These are phyloP conservation scores for Gila orcuttii DNA, from an alignment of 2,113 vertebrate species.

Conservation along the genomic window DNA sequence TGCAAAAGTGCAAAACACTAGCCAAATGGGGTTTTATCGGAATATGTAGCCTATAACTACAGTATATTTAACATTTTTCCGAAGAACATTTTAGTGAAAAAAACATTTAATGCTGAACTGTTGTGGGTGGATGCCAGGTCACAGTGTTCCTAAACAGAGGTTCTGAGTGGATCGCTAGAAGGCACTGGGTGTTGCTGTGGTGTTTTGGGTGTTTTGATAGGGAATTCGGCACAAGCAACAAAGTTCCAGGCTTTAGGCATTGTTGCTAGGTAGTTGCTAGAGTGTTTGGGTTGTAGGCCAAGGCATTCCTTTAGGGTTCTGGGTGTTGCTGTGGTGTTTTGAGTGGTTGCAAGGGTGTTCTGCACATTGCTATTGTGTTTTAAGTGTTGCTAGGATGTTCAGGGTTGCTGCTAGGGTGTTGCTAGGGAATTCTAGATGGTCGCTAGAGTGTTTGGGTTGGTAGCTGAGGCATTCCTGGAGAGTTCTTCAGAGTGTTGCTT, in stretches of 20 bases:
- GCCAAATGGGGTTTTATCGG: conserved; percentile 19
- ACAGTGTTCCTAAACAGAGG: background rate
- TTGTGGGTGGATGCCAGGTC: background rate
- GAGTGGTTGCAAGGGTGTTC: background rate
- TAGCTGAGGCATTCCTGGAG: no score
- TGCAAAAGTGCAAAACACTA: background rate
- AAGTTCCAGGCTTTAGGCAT: no score
- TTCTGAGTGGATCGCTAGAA: no score
- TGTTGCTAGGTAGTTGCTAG: no score
- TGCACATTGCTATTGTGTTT: background rate
- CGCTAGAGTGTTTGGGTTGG: no score
- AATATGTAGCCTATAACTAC: background rate
- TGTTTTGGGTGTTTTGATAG: background rate
- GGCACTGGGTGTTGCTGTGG: background rate
- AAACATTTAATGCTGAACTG: background rate
- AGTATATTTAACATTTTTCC: background rate
- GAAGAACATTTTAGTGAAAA: background rate
- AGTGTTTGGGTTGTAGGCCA: no score
- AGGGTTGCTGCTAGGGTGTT: background rate
- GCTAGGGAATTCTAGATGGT: no score
- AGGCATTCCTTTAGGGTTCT: background rate
- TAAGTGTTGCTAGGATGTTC: background rate
- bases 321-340: background rate
- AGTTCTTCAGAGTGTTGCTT: background rate
- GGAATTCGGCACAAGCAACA: background rate